Evolutionary conservation across 2,888 invertebrate species (phyloP).

Genomic region (Polydesmus complanatus): DNA sequence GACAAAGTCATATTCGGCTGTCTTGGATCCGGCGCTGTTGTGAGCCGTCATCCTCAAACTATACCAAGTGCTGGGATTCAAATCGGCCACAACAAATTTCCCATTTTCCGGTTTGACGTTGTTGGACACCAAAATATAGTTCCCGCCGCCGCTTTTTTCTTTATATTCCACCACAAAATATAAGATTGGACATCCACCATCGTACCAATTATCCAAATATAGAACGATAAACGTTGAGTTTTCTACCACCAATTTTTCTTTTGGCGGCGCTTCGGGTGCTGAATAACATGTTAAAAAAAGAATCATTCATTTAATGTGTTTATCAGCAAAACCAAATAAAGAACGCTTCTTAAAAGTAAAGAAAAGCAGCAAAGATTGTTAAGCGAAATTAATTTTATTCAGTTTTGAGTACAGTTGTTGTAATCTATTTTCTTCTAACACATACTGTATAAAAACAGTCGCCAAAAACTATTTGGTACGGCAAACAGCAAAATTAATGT

Average conservation of each 20-base stretch:
- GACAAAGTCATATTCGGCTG: constrained; percentile 15
- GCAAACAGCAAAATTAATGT: no score
- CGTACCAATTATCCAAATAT: constrained; percentile 16
- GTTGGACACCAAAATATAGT: constrained; percentile 23
- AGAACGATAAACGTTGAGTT: constrained; percentile 17
- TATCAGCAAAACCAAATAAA: no score
- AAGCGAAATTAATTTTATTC: no score
- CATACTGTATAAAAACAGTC: no score
- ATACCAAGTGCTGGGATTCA: constrained; percentile 14
- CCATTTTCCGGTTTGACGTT: constrained; percentile 22
- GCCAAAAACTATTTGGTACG: no score
- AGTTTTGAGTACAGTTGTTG: no score
- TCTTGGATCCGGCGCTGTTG: constrained; percentile 17
- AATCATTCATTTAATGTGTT: no score
- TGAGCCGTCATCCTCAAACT: constrained; percentile 17
- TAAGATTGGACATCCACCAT: constrained; percentile 19
- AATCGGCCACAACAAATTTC: constrained; percentile 16
- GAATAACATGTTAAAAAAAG: neutral
- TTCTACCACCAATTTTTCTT: constrained; percentile 14
- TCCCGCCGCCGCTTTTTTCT: neutral
- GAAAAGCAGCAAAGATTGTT: no score
- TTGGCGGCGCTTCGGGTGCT: constrained; percentile 17
- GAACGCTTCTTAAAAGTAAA: no score
- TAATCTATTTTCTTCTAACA: no score
- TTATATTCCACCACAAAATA: constrained; percentile 19